Conservation (phyloP, 2,797 vertebrate species). For the Crypturellus tataupa region DNA sequence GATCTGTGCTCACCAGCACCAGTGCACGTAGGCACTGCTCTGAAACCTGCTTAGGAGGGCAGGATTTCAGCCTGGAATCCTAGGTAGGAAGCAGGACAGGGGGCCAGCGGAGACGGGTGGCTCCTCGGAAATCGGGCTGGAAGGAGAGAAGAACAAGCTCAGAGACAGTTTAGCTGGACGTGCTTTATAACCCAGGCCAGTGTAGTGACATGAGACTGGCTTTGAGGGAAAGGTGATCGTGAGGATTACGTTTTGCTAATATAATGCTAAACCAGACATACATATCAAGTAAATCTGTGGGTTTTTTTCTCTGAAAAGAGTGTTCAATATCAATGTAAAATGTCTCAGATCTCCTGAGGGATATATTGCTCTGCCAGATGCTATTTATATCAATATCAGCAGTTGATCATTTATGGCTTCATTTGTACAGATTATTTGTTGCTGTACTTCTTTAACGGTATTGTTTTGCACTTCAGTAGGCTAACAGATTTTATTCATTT, state of each 20-base stretch:
- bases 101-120: not conserved
- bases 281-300: conserved; percentile 44
- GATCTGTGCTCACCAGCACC: not conserved
- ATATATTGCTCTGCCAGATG: not conserved
- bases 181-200: conserved; percentile 25
- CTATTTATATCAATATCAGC: conserved; percentile 1
- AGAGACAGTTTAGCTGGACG: not conserved
- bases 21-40: not conserved
- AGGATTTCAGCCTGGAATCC: not conserved
- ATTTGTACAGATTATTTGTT: conserved; percentile 32
- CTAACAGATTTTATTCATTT: not conserved
- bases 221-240: conserved; percentile 9
- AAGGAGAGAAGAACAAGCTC: not conserved
- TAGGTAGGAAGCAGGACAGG: not conserved
- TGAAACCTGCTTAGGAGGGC: not conserved
- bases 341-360: conserved; percentile 4
- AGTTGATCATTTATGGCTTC: conserved; percentile 29
- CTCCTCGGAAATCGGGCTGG: not conserved
- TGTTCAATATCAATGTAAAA: conserved; percentile 21
- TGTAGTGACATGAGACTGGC: conserved; percentile 3
- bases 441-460: not conserved
- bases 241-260: conserved; percentile 54
- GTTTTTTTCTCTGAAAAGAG: conserved; percentile 27
- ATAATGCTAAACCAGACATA: conserved; percentile 28
- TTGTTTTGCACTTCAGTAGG: not conserved